These are phyloP conservation scores for Oscheius onirici DNA, from an alignment of 2,888 invertebrate species.

Conservation along the genomic window DNA sequence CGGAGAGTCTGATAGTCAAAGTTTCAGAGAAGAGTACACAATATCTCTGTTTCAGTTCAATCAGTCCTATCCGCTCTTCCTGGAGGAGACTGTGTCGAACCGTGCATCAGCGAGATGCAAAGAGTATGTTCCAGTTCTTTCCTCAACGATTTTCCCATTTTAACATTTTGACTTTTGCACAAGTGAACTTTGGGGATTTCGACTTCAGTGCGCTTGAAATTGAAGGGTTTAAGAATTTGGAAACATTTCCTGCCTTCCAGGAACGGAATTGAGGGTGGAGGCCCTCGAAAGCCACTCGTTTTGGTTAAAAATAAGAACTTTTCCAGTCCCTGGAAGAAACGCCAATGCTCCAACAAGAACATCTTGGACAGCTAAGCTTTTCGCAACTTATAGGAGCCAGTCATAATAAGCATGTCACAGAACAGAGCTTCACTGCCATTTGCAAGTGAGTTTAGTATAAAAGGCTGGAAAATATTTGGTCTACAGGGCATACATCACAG, in stretches of 20 bases:
- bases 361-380: constrained; percentile 48
- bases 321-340: constrained; percentile 57
- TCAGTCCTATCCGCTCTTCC: constrained; percentile 29
- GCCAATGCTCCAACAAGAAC: constrained; percentile 55
- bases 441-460: constrained; percentile 50
- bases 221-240: not conserved
- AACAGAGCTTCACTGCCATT: constrained; percentile 53
- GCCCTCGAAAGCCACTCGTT: too few species aligned
- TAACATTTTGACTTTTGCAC: constrained; percentile 1
- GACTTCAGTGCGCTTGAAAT: not conserved
- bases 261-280: too few species aligned
- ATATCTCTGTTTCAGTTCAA: not conserved
- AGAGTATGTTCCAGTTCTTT: constrained; percentile 37
- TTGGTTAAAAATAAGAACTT: not conserved
- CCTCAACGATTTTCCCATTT: not conserved
- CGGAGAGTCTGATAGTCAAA: too few species aligned
- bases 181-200: not conserved
- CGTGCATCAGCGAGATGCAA: constrained; percentile 58
- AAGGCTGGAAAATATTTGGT: not conserved
- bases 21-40: not conserved
- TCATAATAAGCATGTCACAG: constrained; percentile 47
- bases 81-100: constrained; percentile 53
- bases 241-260: not conserved
- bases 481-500: constrained; percentile 55
- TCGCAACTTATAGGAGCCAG: constrained; percentile 46